A percentile compares a stretch with the other conserved stretches of the same genome.
These are phyloP conservation scores for Geodia barretti DNA, from an alignment of 37 sponge, comb jelly and placozoan genomes.

Conservation along the genomic window DNA sequence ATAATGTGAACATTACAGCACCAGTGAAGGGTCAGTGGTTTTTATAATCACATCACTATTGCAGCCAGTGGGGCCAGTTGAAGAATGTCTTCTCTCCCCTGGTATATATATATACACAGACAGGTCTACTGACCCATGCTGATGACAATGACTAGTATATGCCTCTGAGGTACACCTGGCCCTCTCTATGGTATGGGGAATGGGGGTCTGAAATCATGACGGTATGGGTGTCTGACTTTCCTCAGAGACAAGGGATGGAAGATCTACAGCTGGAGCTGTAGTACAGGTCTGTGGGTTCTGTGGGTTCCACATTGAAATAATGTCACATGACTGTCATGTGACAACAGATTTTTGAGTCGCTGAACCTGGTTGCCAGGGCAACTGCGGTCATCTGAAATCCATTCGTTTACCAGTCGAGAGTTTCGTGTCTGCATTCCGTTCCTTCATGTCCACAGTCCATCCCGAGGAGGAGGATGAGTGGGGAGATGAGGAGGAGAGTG, in stretches of 20 bases:
- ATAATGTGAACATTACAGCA: background rate
- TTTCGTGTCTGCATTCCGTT: background rate
- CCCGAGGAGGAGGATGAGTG: background rate
- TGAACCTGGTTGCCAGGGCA: constrained; percentile 49
- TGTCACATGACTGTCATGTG: too few species aligned
- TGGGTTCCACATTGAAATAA: background rate
- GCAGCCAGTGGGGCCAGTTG: too few species aligned
- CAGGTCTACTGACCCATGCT: background rate
- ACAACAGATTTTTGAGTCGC: constrained; percentile 39
- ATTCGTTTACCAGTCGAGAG: background rate
- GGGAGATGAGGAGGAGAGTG: background rate
- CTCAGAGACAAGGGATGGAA: too few species aligned
- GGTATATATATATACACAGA: background rate
- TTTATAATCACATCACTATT: too few species aligned
- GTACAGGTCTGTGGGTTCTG: background rate
- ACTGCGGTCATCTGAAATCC: background rate
- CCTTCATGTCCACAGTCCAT: background rate
- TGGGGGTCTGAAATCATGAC: too few species aligned
- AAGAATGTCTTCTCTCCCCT: too few species aligned
- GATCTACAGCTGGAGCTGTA: background rate
- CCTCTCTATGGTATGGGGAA: background rate
- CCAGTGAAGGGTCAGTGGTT: background rate
- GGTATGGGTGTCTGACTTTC: too few species aligned
- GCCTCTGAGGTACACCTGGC: background rate
- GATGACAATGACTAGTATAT: background rate